Conservation (phyloP, 2,888 invertebrate species). For the Dicyrtoma fusca region DNA sequence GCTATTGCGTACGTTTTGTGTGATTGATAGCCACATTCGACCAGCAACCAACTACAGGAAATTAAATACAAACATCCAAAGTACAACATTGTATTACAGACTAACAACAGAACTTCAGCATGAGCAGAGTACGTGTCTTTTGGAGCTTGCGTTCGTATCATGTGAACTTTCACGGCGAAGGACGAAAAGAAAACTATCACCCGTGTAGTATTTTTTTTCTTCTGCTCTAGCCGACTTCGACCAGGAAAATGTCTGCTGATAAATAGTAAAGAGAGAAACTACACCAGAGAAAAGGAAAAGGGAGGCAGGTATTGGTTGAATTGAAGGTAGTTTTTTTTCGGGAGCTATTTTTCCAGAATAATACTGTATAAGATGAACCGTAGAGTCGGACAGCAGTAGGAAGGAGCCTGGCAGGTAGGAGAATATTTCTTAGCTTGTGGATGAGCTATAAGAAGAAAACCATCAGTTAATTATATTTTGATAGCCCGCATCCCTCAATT, state of each 20-base stretch:
- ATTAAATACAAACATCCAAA: slow-evolving; percentile 22
- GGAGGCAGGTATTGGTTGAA: background rate
- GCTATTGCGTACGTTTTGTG: background rate
- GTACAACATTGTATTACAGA: background rate
- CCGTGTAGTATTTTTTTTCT: too few relatives aligned
- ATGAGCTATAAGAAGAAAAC: background rate
- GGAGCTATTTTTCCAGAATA: background rate
- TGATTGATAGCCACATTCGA: slow-evolving; percentile 28
- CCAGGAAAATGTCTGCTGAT: background rate
- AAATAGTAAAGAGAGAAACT: background rate
- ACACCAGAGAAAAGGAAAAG: background rate
- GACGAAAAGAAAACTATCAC: too few relatives aligned
- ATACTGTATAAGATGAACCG: too few relatives aligned
- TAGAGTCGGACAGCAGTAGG: too few relatives aligned
- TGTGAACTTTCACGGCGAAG: too few relatives aligned
- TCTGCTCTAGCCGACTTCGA: too few relatives aligned
- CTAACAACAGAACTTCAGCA: too few relatives aligned
- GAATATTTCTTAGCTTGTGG: background rate
- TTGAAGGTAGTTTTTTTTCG: background rate
- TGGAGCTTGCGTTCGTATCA: background rate
- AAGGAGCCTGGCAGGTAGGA: background rate
- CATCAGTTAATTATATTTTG: slow-evolving; percentile 23
- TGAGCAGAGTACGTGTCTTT: background rate
- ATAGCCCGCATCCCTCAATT: slow-evolving; percentile 10
- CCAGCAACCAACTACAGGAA: slow-evolving; percentile 26